phyloP scores from a whole-genome alignment of 2,113 vertebrate species.

The Phainopepla nitens region DNA sequence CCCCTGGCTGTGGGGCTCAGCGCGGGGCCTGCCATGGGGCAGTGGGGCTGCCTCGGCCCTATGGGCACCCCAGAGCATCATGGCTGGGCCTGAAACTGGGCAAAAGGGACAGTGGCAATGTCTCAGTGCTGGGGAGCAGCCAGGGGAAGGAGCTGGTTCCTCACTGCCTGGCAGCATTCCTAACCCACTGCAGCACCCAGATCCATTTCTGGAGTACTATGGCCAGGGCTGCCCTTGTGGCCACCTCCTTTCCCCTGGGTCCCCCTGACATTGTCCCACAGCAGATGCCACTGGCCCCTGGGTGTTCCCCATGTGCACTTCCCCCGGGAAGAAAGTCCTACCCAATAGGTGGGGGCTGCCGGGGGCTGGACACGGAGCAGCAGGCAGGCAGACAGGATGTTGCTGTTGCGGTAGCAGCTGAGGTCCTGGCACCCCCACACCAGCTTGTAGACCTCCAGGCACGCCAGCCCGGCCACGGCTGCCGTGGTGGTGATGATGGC shows the following conservation, averaged over 20 bases:
- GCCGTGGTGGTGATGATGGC: slow-evolving; percentile 88
- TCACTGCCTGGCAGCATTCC: neutral
- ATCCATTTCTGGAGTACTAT: neutral
- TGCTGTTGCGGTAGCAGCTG: slow-evolving; percentile 72
- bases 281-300: neutral
- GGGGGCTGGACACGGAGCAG: slow-evolving; percentile 57
- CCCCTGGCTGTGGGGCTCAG: neutral
- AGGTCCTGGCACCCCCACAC: slow-evolving; percentile 66
- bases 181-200: neutral
- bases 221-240: neutral
- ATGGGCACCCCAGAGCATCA: neutral
- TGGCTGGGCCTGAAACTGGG: accelerated
- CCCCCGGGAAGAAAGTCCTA: neutral
- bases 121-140: neutral
- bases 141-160: slow-evolving; percentile 33
- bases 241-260: neutral
- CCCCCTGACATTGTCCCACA: neutral
- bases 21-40: neutral
- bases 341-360: slow-evolving; percentile 43
- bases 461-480: slow-evolving; percentile 81
- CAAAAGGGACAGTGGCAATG: accelerated
- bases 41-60: neutral
- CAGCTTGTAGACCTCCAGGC: slow-evolving; percentile 87
- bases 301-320: neutral
- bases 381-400: slow-evolving; percentile 68